Base-by-base conservation (phyloP, 1,140 invertebrate species). In the Andrena cerasifolii region DNA sequence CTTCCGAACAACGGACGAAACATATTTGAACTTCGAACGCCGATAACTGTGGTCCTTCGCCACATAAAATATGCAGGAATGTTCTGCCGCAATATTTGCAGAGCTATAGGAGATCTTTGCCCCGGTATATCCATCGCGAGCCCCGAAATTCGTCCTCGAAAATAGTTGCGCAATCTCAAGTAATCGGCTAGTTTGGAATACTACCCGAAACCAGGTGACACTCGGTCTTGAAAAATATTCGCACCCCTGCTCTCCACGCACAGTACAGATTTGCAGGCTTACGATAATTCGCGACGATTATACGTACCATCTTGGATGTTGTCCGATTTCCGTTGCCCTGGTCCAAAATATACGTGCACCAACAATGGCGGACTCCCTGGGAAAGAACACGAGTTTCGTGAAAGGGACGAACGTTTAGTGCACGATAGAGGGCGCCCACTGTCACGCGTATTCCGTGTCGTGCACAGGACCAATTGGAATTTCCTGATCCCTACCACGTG, bases 231-330 rank as follows among this genome's bases (percentile, higher is more conserved):
- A 82, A 88, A 90, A 92, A 92, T 92, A 92, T 84, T 87, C 43
- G 74, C 16, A 66, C 16, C 28, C 58, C 28, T 45, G 59, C 58
- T 82, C 63, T 47, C 59, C 4, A 26, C 16, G 14, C 18, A 53
- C 31, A 18, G 43, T 58, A 72, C 24, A 18, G 79, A 26, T 65
- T 78, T 59, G 14, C 18, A 71, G 61, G 65, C 18, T 40, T 40
- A 26, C 10, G 83, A 87, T 85, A 78, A 77, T 87, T 86, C 91
- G 87, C 82, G 78, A 81, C 86, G 12, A 80, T 81, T 47, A 62
- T 90, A 95, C 96, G 93, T 94, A 96, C 96, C 96, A 97, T 97
- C 92, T 95, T 96, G 95, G 96, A 97, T 97, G 96, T 95, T 95
- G 94, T 93, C 90, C 91, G 96, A 97, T 97, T 95, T 94, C 93